Percentiles rank a stretch among this genome's conserved stretches.
Evolutionary conservation across 92 coral and sea anemone species (phyloP).

Genomic region (Hydrozoanthus gracilis): DNA sequence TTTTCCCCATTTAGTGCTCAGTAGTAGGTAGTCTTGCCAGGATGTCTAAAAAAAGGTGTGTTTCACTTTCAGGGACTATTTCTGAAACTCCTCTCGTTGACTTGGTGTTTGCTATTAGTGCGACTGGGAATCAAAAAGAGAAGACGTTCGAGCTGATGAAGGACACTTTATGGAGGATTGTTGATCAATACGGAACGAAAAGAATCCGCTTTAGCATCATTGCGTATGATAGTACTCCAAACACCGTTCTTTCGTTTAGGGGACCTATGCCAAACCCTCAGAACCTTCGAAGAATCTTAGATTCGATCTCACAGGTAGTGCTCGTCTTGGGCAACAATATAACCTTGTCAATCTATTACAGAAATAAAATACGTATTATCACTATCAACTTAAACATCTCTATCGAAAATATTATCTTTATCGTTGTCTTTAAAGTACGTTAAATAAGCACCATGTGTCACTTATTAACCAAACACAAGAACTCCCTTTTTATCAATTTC

Average conservation of each 20-base stretch:
- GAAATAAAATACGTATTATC: not conserved
- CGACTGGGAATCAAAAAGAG: constrained; percentile 64
- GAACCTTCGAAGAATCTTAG: constrained; percentile 17
- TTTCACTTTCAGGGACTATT: not conserved
- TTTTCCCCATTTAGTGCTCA: too few species aligned
- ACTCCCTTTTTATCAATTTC: too few species aligned
- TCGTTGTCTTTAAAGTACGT: too few species aligned
- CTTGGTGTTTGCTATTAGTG: constrained; percentile 82
- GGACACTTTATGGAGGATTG: constrained; percentile 66
- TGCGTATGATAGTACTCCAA: constrained; percentile 57
- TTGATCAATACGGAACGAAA: constrained; percentile 71
- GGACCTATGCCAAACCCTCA: constrained; percentile 50
- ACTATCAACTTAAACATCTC: too few species aligned
- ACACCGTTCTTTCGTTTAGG: constrained; percentile 52
- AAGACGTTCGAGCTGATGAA: constrained; percentile 70
- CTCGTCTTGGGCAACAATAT: not conserved
- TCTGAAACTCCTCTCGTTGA: constrained; percentile 48
- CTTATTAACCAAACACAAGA: too few species aligned
- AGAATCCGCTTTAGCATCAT: constrained; percentile 74
- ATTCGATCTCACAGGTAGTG: constrained; percentile 23
- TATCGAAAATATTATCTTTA: too few species aligned
- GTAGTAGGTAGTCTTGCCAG: too few species aligned
- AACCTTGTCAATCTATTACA: not conserved
- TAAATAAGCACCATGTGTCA: too few species aligned
- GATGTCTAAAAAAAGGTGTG: not conserved